Percentiles rank a stretch among this genome's conserved stretches.
Evolutionary conservation across 2,797 vertebrate genomes (phyloP).

Genomic region (Lates japonicus): DNA sequence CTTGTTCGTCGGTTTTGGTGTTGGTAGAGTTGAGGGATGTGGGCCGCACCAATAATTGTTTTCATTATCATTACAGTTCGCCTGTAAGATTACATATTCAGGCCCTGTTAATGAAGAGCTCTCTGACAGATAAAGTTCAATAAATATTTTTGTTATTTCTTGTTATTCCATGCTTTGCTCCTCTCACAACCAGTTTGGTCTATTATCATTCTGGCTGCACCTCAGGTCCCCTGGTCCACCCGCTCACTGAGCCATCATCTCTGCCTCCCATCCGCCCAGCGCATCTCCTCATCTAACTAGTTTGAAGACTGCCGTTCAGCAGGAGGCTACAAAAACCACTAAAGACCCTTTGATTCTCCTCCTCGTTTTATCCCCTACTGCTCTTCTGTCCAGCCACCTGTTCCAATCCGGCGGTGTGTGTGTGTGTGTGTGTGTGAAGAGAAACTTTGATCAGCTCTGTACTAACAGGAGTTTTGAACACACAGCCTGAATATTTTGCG

Average conservation of each 20-base stretch:
- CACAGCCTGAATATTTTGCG: constrained; percentile 10
- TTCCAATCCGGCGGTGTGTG: constrained; percentile 44
- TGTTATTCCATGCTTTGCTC: not conserved
- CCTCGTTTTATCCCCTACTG: constrained; percentile 34
- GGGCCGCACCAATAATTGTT: not conserved
- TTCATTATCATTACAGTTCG: not conserved
- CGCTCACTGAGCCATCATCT: constrained; percentile 18
- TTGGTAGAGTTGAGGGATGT: not conserved
- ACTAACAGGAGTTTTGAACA: constrained; percentile 13
- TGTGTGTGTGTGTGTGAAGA: constrained; percentile 3
- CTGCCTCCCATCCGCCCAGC: constrained; percentile 52
- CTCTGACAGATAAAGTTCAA: not conserved
- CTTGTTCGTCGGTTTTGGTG: not conserved
- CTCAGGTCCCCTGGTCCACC: constrained; percentile 15
- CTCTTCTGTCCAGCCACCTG: constrained; percentile 66
- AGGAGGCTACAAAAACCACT: constrained; percentile 70
- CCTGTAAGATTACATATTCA: not conserved
- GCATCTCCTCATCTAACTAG: constrained; percentile 51
- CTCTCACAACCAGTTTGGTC: not conserved
- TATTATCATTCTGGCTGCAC: not conserved
- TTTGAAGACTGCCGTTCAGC: constrained; percentile 50
- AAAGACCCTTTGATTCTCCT: constrained; percentile 80
- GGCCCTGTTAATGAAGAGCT: not conserved
- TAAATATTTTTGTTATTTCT: not conserved
- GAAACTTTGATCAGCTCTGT: constrained; percentile 38